Conservation (phyloP, 2,113 vertebrate genomes). For the Pteruthius melanotis region DNA sequence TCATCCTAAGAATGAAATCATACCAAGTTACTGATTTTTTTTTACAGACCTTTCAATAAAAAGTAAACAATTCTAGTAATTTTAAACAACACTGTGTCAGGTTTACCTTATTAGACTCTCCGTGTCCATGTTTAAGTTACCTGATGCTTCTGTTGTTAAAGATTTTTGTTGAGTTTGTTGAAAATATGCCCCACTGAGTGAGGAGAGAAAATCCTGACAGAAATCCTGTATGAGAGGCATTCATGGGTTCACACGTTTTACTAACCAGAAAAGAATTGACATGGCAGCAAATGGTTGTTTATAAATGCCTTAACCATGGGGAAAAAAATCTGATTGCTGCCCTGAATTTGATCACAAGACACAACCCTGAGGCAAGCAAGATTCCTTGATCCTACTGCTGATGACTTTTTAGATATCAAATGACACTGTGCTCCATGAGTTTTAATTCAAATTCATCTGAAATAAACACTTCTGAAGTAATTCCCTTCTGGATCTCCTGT, state of each 20-base stretch:
- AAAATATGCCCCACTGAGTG: not conserved
- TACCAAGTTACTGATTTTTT: not conserved
- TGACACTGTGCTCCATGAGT: not conserved
- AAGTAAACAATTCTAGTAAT: not conserved
- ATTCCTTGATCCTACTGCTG: not conserved
- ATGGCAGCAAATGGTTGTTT: not conserved
- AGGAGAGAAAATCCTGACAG: not conserved
- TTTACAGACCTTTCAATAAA: not conserved
- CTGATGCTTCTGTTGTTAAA: not conserved
- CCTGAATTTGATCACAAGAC: not conserved
- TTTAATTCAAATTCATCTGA: not conserved
- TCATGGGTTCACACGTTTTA: not conserved
- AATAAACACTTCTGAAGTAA: not conserved
- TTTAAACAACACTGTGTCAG: not conserved
- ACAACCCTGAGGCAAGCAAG: not conserved
- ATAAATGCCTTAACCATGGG: not conserved
- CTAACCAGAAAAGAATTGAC: not conserved
- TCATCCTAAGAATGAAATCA: not conserved
- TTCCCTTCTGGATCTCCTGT: not conserved
- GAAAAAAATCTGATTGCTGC: rapidly evolving
- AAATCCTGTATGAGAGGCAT: not conserved
- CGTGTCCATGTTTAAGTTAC: not conserved
- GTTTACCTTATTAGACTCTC: not conserved
- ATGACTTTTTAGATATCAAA: not conserved
- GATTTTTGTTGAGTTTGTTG: not conserved